Conservation (phyloP, 2,113 vertebrate species). For the Amblyornis subalaris region DNA sequence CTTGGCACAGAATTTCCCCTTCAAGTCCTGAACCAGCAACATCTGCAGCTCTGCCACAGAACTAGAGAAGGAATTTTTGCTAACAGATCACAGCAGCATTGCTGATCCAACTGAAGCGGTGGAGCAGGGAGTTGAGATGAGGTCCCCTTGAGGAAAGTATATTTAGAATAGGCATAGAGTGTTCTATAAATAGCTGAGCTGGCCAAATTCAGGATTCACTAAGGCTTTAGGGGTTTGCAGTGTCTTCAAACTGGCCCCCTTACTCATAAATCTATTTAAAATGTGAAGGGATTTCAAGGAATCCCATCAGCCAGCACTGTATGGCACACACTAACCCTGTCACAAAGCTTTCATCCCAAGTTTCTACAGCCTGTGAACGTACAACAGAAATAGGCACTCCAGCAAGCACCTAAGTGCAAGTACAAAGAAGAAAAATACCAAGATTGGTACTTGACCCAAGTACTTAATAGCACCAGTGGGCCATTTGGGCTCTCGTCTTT, state of each 20-base stretch:
- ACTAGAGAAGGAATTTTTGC: neutral
- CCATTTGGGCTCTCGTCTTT: neutral
- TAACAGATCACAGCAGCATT: neutral
- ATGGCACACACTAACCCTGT: neutral
- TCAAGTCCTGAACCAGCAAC: neutral
- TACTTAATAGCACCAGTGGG: neutral
- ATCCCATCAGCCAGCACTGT: neutral
- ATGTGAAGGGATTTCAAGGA: neutral
- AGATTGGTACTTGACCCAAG: neutral
- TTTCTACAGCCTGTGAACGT: neutral
- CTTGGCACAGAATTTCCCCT: neutral
- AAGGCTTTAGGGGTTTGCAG: neutral
- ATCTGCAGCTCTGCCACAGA: neutral
- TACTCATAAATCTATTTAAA: neutral
- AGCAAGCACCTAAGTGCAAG: neutral
- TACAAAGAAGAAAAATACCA: neutral
- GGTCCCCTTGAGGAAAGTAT: neutral
- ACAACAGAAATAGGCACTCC: neutral
- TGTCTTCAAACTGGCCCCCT: neutral
- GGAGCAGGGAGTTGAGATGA: neutral
- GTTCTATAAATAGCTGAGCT: constrained; percentile 23
- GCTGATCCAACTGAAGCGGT: constrained; percentile 12
- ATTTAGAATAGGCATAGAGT: neutral
- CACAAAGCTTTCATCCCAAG: neutral
- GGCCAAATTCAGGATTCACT: constrained; percentile 4